Evolutionary conservation across 2,797 vertebrate species (phyloP).

Genomic region (Characodon lateralis): DNA sequence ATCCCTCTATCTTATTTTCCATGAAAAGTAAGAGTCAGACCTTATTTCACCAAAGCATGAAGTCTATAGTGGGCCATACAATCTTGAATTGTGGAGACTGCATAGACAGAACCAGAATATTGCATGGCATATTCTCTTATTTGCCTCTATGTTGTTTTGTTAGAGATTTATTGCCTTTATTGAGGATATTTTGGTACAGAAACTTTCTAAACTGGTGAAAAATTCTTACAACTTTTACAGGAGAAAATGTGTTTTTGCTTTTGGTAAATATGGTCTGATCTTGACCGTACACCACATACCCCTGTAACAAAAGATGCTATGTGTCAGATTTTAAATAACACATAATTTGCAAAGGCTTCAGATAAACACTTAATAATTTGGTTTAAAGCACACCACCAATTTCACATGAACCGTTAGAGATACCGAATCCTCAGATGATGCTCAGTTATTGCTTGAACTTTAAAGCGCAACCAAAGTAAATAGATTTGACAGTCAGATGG

Average conservation of each 20-base stretch:
- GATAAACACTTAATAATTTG: conserved; percentile 13
- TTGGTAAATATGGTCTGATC: conserved; percentile 56
- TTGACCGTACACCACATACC: conserved; percentile 36
- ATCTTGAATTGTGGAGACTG: conserved; percentile 13
- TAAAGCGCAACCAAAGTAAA: conserved; percentile 47
- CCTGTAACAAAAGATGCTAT: conserved; percentile 48
- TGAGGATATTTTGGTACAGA: background rate
- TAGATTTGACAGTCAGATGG: conserved; percentile 50
- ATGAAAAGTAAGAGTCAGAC: conserved; percentile 51
- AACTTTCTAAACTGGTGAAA: conserved; percentile 12
- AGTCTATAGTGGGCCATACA: conserved; percentile 19
- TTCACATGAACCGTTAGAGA: conserved; percentile 4
- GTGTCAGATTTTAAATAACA: conserved; percentile 56
- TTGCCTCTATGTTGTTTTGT: conserved; percentile 5
- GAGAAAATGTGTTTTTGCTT: conserved; percentile 21
- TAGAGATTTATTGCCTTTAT: background rate
- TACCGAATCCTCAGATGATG: conserved; percentile 13
- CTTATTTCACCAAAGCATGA: conserved; percentile 55
- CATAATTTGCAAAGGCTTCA: conserved; percentile 41
- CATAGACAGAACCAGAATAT: conserved; percentile 21
- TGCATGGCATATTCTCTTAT: background rate
- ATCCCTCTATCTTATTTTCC: conserved; percentile 66
- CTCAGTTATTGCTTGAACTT: conserved; percentile 60
- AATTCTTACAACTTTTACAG: background rate
- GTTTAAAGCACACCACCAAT: conserved; percentile 25